Evolutionary conservation across 2,888 invertebrate species (phyloP), one percentile per base, ranked within the genome.

Genomic region (Proisotoma minuta): DNA sequence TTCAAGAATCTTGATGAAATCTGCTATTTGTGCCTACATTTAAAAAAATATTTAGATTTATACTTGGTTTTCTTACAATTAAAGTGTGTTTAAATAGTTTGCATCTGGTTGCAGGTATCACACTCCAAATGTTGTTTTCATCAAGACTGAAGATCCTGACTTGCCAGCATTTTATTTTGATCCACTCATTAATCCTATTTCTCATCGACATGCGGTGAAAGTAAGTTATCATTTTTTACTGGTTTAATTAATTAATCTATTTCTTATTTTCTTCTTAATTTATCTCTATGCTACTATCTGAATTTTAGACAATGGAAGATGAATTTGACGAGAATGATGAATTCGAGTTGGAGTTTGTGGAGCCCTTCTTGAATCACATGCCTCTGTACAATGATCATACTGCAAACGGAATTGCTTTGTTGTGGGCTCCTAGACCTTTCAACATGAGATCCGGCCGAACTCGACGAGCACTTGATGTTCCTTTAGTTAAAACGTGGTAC

Each of bases 61-160:
- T 59, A 29, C 39, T 23, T 34, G 34, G 34, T 10, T 15, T 10
- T 10, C 34, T 8, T 34, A 34, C 8, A 34, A 34, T 15, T 34
- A 15, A 10, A 34, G 34, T 20, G 15, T 23, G 12, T 39, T 27
- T 29, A 23, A 27, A 4, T 40, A 43, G 23, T 22, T 56, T 23
- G 40, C 8, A 27, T 51, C 10, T 24, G 18, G 39, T 22, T 40
- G 2, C 22, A 96, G 96, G 95, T 99, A 99, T 79, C 99, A 99
- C 79, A 89, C 94, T 5, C 98, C 99, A 24, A 98, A 97, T 78
- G 98, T 99, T 4, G 97, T 99, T 0, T 99, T 92, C 79, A 99
- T 99, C 75, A 99, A 99, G 82, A 99, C 99, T 0, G 99, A 99
- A 81, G 99, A 99, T 84, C 98, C 99, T 5, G 99, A 99, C 80